Conservation (phyloP, 2,888 invertebrate species). For the Leptopterna dolabrata region DNA sequence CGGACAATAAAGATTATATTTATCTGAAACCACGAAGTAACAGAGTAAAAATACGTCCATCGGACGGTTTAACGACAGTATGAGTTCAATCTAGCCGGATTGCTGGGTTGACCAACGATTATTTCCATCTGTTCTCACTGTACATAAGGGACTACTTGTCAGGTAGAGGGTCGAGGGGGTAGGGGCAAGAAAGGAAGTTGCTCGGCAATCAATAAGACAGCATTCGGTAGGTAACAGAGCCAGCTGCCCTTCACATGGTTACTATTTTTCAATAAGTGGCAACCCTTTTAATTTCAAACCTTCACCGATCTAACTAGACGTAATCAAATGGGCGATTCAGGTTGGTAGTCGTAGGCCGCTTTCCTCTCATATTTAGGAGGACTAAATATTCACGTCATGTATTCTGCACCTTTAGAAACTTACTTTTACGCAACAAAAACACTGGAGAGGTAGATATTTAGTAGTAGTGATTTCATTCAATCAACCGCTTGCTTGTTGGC, state of each 20-base stretch:
- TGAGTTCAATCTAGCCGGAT: background rate
- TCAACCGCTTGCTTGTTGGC: background rate
- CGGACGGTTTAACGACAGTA: background rate
- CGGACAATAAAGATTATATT: constrained; percentile 50
- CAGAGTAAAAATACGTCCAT: background rate
- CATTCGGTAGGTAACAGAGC: background rate
- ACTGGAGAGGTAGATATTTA: background rate
- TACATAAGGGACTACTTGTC: constrained; percentile 53
- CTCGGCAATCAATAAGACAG: constrained; percentile 47
- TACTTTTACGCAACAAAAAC: background rate
- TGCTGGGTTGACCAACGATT: background rate
- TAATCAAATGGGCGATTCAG: constrained; percentile 55
- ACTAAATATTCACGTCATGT: background rate
- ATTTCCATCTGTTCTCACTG: background rate
- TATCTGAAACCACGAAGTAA: background rate
- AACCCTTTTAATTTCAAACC: constrained; percentile 13
- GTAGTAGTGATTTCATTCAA: background rate
- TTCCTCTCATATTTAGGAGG: background rate
- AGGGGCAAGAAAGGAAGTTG: background rate
- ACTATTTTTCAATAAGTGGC: constrained; percentile 33
- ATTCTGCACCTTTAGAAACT: background rate
- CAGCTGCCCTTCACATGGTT: constrained; percentile 49
- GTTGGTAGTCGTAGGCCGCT: constrained; percentile 46
- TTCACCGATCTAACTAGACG: constrained; percentile 14
- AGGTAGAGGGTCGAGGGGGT: constrained; percentile 41